These are phyloP conservation scores for Microtus ochrogaster DNA, from an alignment of 2,113 vertebrate genomes.

Conservation along the genomic window DNA sequence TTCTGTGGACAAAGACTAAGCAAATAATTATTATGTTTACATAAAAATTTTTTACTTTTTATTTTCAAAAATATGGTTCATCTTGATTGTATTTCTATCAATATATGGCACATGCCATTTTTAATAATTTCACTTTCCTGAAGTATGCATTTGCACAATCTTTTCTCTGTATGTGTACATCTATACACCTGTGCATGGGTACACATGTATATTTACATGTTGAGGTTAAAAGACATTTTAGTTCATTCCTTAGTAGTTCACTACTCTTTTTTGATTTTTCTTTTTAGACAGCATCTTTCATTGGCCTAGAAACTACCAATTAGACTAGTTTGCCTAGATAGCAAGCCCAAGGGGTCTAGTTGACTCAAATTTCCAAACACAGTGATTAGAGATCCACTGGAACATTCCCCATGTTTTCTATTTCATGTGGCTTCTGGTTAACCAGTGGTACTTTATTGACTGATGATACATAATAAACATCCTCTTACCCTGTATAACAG, in stretches of 20 bases:
- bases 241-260: not conserved
- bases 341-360: no score
- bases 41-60: not conserved
- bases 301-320: not conserved
- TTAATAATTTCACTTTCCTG: not conserved
- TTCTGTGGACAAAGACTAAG: not conserved
- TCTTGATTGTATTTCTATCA: not conserved
- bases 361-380: not conserved
- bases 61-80: not conserved
- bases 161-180: not conserved
- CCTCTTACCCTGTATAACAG: no score
- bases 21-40: not conserved
- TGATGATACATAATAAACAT: not conserved
- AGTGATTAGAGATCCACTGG: not conserved
- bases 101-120: not conserved
- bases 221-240: not conserved
- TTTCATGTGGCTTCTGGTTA: not conserved
- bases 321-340: not conserved
- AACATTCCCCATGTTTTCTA: fast-evolving
- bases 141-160: not conserved
- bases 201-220: not conserved
- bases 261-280: not conserved
- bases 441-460: not conserved
- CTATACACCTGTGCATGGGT: not conserved
- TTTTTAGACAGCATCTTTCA: not conserved